Base-by-base conservation (phyloP, 2,888 invertebrate genomes). In the Temnothorax unifasciatus region DNA sequence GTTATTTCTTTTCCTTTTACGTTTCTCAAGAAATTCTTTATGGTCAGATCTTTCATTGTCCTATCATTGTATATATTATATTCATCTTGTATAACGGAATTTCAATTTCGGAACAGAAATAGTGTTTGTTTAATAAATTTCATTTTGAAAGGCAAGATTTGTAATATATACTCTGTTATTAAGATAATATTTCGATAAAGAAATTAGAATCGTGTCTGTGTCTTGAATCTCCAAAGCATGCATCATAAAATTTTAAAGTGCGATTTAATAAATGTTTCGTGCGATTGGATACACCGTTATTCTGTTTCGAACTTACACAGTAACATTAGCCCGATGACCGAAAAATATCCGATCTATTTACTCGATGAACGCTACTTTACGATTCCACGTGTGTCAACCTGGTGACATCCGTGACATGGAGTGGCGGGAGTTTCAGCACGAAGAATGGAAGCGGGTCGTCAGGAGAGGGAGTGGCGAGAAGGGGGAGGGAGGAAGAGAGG, bases 271-370 rank as follows among this genome's bases (percentile, higher is more conserved):
- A 74, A 74, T 29, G 2, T 13, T 66, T 66, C 3, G 5, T 11
- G 25, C 21, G 2, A 1, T 25, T 66, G 9, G 9, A 64, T 41
- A 41, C 4, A 44, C 1, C 41, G 25, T 15, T 44, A 5, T 34
- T 21, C 38, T 41, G 2, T 64, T 64, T 15, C 41, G 0, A 63
- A n/a, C 2, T 63, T 38, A 21, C 13, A 41, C 64, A 13, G 15
- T 41, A 41, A 41, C 15, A 41, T 64, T 64, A 41, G 21, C 1
- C 41, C 6, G 21, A 21, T 64, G 25, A 44, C 44, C 44, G 25
- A 66, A 66, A 66, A 44, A 66, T 44, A 25, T 15, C 44, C 44
- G 15, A 66, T 66, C 64, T 66, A 64, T 41, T 64, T 44, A 66
- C 44, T n/a, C 15, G 61, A 61, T 1, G 25, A 74, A 73, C 6